These are phyloP conservation scores for Hecatera dysodea DNA, from an alignment of 2,888 invertebrate species.

Conservation along the genomic window DNA sequence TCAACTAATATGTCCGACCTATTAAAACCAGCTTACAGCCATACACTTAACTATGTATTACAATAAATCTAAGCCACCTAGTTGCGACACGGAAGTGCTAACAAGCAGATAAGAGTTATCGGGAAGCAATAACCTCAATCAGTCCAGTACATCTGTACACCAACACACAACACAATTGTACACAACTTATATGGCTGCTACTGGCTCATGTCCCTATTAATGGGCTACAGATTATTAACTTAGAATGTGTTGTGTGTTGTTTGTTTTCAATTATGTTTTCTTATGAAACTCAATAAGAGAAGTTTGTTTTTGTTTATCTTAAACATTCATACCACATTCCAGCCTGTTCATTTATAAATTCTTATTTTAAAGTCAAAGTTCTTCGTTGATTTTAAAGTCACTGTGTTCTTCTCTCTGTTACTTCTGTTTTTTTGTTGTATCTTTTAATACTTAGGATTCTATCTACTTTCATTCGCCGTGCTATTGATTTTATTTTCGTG, in stretches of 20 bases:
- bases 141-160: slow-evolving; percentile 42
- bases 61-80: slow-evolving; percentile 36
- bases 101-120: slow-evolving; percentile 58
- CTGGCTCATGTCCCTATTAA: slow-evolving; percentile 38
- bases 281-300: slow-evolving; percentile 2
- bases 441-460: neutral
- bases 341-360: neutral
- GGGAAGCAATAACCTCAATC: slow-evolving; percentile 59
- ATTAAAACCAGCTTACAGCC: neutral
- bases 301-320: neutral
- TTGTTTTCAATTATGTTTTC: slow-evolving; percentile 10
- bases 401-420: neutral
- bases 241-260: slow-evolving; percentile 10
- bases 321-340: neutral
- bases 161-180: slow-evolving; percentile 34
- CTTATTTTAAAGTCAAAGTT: neutral
- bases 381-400: neutral
- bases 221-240: slow-evolving; percentile 23
- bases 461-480: neutral
- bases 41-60: slow-evolving; percentile 1
- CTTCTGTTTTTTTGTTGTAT: neutral
- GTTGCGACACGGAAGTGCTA: slow-evolving; percentile 53
- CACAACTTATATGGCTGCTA: slow-evolving; percentile 27
- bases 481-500: neutral
- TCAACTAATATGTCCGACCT: neutral